These are phyloP conservation scores for Dryococelus australis DNA, from an alignment of 2,888 invertebrate genomes.

Conservation along the genomic window DNA sequence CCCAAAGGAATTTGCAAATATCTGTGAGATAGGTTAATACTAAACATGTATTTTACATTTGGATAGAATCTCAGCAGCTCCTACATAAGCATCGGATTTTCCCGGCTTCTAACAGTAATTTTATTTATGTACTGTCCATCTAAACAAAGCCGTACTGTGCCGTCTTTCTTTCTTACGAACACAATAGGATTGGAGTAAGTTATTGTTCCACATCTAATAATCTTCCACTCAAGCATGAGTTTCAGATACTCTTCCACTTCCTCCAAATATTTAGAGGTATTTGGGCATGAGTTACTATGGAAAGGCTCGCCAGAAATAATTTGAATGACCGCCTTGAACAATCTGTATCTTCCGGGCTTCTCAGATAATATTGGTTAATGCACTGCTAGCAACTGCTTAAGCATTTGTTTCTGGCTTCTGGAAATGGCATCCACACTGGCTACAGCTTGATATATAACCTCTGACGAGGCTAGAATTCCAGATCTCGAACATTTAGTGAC, in stretches of 20 bases:
- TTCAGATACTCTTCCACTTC: neutral
- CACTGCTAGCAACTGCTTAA: neutral
- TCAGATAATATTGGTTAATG: neutral
- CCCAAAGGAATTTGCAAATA: conserved; percentile 46
- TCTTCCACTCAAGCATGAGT: neutral
- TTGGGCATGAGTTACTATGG: neutral
- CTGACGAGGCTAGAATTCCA: too few relatives aligned
- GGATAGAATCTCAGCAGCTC: neutral
- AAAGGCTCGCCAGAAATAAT: neutral
- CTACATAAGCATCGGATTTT: neutral
- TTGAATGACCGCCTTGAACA: neutral
- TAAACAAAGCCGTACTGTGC: neutral
- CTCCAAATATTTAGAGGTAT: neutral
- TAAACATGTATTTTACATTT: conserved; percentile 33
- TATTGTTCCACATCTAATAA: neutral
- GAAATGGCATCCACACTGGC: too few relatives aligned
- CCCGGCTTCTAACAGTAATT: neutral
- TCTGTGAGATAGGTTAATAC: conserved; percentile 41
- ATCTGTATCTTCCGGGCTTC: neutral
- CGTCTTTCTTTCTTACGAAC: neutral
- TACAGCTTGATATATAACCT: too few relatives aligned
- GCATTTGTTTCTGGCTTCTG: too few relatives aligned
- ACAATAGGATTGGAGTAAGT: neutral
- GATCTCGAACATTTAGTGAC: too few relatives aligned
- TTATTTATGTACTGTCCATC: neutral